Conservation (phyloP, 2,113 vertebrate species). For the Holacanthus passer region DNA sequence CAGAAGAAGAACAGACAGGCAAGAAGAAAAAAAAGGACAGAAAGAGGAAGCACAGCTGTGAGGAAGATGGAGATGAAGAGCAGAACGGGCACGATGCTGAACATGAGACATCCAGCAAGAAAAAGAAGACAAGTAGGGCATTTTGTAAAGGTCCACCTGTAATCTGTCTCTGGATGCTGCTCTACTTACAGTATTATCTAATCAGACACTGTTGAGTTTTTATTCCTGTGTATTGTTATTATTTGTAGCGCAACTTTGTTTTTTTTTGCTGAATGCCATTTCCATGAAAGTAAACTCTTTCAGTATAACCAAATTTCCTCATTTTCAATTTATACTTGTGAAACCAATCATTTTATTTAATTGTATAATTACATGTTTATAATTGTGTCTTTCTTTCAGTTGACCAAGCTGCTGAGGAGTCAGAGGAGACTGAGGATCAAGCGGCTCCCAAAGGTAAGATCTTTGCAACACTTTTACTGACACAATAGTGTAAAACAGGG, state of each 20-base stretch:
- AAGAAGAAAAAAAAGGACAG: constrained; percentile 68
- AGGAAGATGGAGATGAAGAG: constrained; percentile 54
- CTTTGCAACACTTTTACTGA: neutral
- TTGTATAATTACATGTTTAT: neutral
- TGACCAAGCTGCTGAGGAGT: constrained; percentile 27
- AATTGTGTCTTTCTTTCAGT: constrained; percentile 38
- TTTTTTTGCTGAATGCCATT: neutral
- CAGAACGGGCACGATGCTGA: neutral
- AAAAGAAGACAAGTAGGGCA: constrained; percentile 74
- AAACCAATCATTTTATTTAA: neutral
- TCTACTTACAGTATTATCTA: neutral
- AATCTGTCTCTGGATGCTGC: neutral
- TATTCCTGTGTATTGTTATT: neutral
- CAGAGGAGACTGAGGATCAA: constrained; percentile 63
- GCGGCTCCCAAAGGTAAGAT: constrained; percentile 71
- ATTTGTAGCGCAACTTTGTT: neutral
- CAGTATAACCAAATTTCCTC: no score
- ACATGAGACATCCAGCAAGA: constrained; percentile 50
- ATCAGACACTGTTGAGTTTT: neutral
- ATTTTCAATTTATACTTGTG: neutral
- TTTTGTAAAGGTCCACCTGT: constrained; percentile 73
- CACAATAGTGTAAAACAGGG: no score
- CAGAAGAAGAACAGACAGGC: constrained; percentile 32
- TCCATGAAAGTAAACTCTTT: neutral
- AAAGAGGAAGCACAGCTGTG: constrained; percentile 67